Conservation (phyloP, 2,797 vertebrate species). For the Galaxias olidus region DNA sequence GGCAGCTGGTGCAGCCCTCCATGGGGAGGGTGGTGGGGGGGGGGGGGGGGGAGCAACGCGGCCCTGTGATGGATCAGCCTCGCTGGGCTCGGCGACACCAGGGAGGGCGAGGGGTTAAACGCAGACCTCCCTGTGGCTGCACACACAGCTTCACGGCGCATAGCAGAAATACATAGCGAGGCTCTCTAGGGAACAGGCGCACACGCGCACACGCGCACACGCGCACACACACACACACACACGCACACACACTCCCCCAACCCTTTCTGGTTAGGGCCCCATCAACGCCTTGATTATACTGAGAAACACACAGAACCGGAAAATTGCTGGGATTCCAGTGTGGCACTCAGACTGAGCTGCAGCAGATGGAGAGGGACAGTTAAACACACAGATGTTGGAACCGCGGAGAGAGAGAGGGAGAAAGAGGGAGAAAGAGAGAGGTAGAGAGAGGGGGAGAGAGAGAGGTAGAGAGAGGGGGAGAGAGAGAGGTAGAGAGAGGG, state of each 20-base stretch:
- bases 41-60: no score
- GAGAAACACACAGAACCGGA: constrained; percentile 41
- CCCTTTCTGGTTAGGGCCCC: constrained; percentile 44
- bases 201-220: constrained; percentile 20
- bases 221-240: constrained; percentile 5
- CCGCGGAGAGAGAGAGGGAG: background rate
- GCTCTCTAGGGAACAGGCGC: constrained; percentile 54
- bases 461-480: constrained; percentile 7
- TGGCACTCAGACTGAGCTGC: constrained; percentile 61
- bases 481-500: background rate
- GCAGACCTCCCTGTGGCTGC: no score
- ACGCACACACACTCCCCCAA: constrained; percentile 31
- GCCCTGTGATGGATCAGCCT: no score
- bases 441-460: constrained; percentile 12
- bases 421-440: background rate
- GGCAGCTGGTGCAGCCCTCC: no score
- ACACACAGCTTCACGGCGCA: background rate
- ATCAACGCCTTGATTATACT: constrained; percentile 26
- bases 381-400: constrained; percentile 63
- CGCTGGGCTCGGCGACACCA: no score
- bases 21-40: no score
- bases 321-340: constrained; percentile 74
- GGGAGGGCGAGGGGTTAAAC: no score
- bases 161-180: constrained; percentile 24
- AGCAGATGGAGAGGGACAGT: constrained; percentile 60